These are phyloP conservation scores for Urocolius indicus DNA, from an alignment of 2,113 vertebrate species.

Conservation along the genomic window DNA sequence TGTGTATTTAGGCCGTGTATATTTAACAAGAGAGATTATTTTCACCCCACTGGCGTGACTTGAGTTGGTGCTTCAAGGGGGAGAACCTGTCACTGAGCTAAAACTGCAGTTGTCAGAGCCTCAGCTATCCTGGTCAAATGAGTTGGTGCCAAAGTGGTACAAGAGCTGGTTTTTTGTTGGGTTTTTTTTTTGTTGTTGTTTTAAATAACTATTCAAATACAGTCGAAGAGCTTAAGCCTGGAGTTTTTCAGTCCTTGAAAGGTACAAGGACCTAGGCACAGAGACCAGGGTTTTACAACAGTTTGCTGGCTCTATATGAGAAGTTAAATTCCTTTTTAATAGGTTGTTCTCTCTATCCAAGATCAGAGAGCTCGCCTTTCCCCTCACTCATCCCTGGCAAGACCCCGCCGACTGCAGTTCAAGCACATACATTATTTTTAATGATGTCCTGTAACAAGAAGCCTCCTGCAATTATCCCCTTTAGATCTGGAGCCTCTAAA, in stretches of 20 bases:
- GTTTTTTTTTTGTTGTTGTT: too few relatives aligned
- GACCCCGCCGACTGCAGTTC: background rate
- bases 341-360: slow-evolving; percentile 24
- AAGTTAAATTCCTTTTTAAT: slow-evolving; percentile 56
- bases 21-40: slow-evolving; percentile 16
- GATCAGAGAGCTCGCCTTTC: slow-evolving; percentile 50
- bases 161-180: background rate
- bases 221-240: background rate
- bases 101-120: background rate
- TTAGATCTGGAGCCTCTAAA: slow-evolving; percentile 30
- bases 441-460: slow-evolving; percentile 55
- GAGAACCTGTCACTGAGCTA: background rate
- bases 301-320: slow-evolving; percentile 34
- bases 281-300: background rate
- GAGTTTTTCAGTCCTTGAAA: slow-evolving; percentile 34
- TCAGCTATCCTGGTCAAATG: background rate
- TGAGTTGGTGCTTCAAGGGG: background rate
- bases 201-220: background rate
- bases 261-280: background rate
- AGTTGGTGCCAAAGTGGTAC: background rate
- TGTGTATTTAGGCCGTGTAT: background rate
- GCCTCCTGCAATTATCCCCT: slow-evolving; percentile 15
- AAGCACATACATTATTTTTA: slow-evolving; percentile 43
- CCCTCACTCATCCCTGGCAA: background rate
- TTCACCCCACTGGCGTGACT: background rate